phyloP scores from a whole-genome alignment of 2,113 vertebrate species.

The Oxyruncus cristatus region DNA sequence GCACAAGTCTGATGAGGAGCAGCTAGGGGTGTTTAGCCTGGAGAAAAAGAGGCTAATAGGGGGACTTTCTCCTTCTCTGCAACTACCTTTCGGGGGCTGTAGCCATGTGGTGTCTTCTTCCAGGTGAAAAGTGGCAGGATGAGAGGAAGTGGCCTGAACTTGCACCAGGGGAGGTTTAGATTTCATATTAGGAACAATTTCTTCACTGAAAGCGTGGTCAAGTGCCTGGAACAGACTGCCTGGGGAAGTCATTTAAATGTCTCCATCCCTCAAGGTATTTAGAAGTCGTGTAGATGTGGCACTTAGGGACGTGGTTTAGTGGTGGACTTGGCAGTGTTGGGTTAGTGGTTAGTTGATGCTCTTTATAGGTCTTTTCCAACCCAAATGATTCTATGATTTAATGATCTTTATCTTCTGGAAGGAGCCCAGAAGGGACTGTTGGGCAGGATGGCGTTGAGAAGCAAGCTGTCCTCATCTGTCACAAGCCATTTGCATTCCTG shows the following conservation, averaged over 20 bases:
- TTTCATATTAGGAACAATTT: background rate
- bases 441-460: background rate
- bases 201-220: background rate
- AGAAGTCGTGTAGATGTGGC: accelerated
- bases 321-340: background rate
- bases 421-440: background rate
- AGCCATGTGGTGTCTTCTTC: background rate
- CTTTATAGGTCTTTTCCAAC: background rate
- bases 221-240: background rate
- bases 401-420: background rate
- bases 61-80: accelerated
- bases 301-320: background rate
- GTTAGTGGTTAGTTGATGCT: background rate
- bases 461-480: background rate
- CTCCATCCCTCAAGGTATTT: background rate
- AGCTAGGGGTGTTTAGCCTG: background rate
- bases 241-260: background rate
- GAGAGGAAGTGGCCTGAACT: background rate
- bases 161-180: background rate
- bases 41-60: background rate
- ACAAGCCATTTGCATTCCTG: background rate
- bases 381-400: background rate
- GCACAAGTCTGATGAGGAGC: background rate
- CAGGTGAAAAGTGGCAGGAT: background rate
- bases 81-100: accelerated